A percentile compares a stretch with the other conserved stretches of the same genome.
These are phyloP conservation scores for Pachyuromys duprasi DNA, from an alignment of 2,797 vertebrate genomes.

Conservation along the genomic window DNA sequence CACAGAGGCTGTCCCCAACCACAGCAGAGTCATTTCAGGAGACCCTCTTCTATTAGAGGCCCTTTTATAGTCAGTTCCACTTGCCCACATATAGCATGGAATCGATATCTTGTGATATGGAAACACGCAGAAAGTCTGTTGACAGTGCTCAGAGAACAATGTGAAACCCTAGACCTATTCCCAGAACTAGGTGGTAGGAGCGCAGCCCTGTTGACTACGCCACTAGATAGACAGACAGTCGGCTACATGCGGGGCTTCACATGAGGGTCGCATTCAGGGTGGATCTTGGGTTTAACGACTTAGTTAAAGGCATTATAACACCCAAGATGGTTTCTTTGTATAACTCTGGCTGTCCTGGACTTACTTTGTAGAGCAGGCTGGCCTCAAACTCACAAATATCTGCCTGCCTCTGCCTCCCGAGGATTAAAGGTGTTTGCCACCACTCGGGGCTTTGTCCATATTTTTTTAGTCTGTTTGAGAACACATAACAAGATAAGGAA, in stretches of 20 bases:
- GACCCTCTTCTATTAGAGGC: neutral
- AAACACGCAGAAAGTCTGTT: slow-evolving; percentile 47
- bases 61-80: neutral
- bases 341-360: too few relatives aligned
- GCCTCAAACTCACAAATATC: too few relatives aligned
- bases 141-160: neutral
- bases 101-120: neutral
- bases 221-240: neutral
- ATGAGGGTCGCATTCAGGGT: neutral
- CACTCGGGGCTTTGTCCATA: neutral
- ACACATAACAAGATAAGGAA: neutral
- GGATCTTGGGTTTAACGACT: neutral
- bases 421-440: too few relatives aligned
- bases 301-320: slow-evolving; percentile 12
- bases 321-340: too few relatives aligned
- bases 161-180: slow-evolving; percentile 1
- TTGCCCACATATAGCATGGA: neutral
- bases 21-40: slow-evolving; percentile 24
- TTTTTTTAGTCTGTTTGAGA: slow-evolving; percentile 14
- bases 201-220: neutral
- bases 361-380: too few relatives aligned
- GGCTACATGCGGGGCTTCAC: neutral
- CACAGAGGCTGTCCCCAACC: neutral
- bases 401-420: too few relatives aligned
- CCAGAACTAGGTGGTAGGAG: slow-evolving; percentile 21